Evolutionary conservation across 2,113 vertebrate genomes (phyloP), one percentile per base, ranked within the genome.

Genomic region (Chaetodon auriga): DNA sequence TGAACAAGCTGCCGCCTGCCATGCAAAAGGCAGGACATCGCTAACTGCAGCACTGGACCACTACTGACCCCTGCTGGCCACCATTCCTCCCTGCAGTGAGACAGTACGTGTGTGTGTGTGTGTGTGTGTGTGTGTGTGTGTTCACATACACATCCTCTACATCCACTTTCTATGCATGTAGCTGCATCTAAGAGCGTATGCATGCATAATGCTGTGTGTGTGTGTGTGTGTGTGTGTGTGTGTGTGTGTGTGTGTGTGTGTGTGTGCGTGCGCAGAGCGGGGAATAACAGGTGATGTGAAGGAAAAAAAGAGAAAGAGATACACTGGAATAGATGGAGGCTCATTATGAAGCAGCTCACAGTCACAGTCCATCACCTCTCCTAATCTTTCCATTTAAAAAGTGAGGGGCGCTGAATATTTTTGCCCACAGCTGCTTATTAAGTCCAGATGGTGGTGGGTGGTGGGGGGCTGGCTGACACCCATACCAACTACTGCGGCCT

Each of bases 21-120:
- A 62, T 46, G 81, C 74, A 84, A 61, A 69, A 78, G 38, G 23
- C 58, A 54, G 66, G 45, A 80, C 1, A 13, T 23, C 35, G 7
- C 23, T 7, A 11, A 12, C 55, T 69, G 82, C 79, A 86, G 87
- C 71, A 49, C 87, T 87, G 81, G 94, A 94, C 61, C 84, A 91
- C 91, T 92, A 95, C 86, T 95, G 95, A 89, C 94, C 94, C 94
- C 95, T 94, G 90, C 94, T 96, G 95, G 92, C 54, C 53, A 53
- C 18, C 18, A 2, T 3, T 0, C 13, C 11, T 21, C 69, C 69
- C 74, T 90, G 80, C 92, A 92, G 64, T 1, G 2, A 66, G 60
- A 48, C 30, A 0, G 23, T 11, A 0, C 10, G 4, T 21, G 6
- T n/a, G n/a, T 19, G 16, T 63, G 65, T 66, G 19, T 21, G 4